Base-by-base conservation (phyloP, 2,888 invertebrate genomes). In the Hypomecis punctinalis region DNA sequence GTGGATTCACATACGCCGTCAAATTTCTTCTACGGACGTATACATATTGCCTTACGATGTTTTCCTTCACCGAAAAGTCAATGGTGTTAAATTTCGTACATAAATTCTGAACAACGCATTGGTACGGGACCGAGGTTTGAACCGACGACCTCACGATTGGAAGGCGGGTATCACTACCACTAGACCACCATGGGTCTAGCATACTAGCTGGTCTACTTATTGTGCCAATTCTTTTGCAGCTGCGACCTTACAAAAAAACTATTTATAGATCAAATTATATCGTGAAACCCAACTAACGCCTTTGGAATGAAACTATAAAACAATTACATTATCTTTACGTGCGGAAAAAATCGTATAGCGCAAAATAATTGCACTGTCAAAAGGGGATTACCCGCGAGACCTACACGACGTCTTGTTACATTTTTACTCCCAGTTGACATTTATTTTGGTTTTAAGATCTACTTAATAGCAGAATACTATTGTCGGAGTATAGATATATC, bases 351-450 rank as follows among this genome's bases (percentile, higher is more conserved):
- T 68, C 63, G 63, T 67, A 56, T 56, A 54, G 45, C 63, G 46
- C 58, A 42, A 60, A 66, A 68, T 73, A 73, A 69, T 61, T 67
- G 69, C 63, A 60, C 62, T 67, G 72, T 73, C 72, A 73, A 68
- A 67, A 67, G 49, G 46, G 37, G 66, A 72, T 72, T 67, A 71
- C 63, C 58, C 68, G 5, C 9, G 68, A 56, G 72, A 33, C 13
- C 33, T n/a, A 11, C 33, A 54, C 10, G 48, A 59, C 43, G 49
- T 57, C 57, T 48, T 53, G 40, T 55, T 45, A 36, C 54, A 54
- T 51, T 39, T 63, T 52, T 47, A 33, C 47, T 10, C n/a, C 9
- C 37, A 45, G 54, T 63, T 59, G 63, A 59, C 59, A 43, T 55
- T 58, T 59, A 36, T 55, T 48, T 53, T 48, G 59, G 35, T 49